Evolutionary conservation across 1,140 invertebrate genomes (phyloP), one percentile per base, ranked within the genome.

Genomic region (Drosophila orosa): DNA sequence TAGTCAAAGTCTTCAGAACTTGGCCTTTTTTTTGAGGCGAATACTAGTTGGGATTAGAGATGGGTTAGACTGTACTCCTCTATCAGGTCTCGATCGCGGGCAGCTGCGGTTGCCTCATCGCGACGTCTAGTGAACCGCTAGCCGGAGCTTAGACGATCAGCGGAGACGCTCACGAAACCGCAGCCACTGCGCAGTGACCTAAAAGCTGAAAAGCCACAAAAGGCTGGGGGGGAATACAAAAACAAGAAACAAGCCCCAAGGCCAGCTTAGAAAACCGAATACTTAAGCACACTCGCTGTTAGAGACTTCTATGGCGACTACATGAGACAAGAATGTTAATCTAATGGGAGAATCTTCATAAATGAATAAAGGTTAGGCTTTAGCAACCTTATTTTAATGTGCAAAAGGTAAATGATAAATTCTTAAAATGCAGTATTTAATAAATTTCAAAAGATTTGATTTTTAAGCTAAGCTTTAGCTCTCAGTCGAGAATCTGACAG

Each of bases 101-200:
- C 60, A 63, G 71, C 60, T 75, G 73, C 52, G 73, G 60, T 74
- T 75, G 71, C 73, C 73, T 75, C 52, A 75, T 75, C 61, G 74
- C 25, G 15, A 25, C 27, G 60, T 50, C 48, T 13, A 33, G 48
- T 31, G 48, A 58, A 75, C 73, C 73, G 61, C 73, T 63, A 58
- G 52, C 17, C 48, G 29, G 15, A 59, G 72, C 73, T 75, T 75
- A 75, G 63, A 69, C 60, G 73, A 57, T 42, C 44, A 35, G 27
- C 57, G 33, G 55, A 44, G 76, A 48, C 35, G 37, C 61, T 24
- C 37, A 47, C 40, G 54, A 78, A 57, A 62, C 59, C 33, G 50
- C 45, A 60, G 39, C 25, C 57, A 80, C 61, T 82, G 74, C 61
- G 74, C 78, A 82, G 60, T 75, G 71, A 79, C 71, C 69, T 57